Evolutionary conservation across 2,888 invertebrate genomes (phyloP).

Genomic region (Trichopria drosophilae): DNA sequence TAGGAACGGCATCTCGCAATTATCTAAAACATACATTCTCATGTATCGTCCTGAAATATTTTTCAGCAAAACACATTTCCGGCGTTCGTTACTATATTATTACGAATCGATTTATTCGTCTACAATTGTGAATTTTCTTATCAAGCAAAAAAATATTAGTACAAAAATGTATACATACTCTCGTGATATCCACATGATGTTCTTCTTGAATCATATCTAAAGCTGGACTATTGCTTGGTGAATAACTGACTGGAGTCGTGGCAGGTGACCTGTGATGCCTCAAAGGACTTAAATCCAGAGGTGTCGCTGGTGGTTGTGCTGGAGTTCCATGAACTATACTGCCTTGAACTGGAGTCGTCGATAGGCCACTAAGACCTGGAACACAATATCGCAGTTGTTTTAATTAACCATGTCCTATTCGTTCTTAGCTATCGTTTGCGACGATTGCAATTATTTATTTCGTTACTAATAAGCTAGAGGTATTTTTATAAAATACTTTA

Average conservation of each 20-base stretch:
- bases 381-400: constrained; percentile 5
- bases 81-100: too few species aligned
- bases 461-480: too few species aligned
- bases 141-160: neutral
- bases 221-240: constrained; percentile 63
- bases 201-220: constrained; percentile 80
- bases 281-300: constrained; percentile 62
- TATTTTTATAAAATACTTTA: too few species aligned
- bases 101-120: too few species aligned
- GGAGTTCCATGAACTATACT: constrained; percentile 78
- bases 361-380: constrained; percentile 73
- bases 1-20: too few species aligned
- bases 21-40: too few species aligned
- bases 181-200: constrained; percentile 61
- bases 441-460: too few species aligned
- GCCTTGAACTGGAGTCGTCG: constrained; percentile 67
- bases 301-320: constrained; percentile 61
- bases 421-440: too few species aligned
- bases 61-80: too few species aligned
- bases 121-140: neutral
- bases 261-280: constrained; percentile 57
- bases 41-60: too few species aligned
- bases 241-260: constrained; percentile 59
- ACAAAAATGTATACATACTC: constrained; percentile 42
- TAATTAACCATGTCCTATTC: too few species aligned